phyloP scores from a whole-genome alignment of 2,888 invertebrate genomes.

The Lathronympha strigana region DNA sequence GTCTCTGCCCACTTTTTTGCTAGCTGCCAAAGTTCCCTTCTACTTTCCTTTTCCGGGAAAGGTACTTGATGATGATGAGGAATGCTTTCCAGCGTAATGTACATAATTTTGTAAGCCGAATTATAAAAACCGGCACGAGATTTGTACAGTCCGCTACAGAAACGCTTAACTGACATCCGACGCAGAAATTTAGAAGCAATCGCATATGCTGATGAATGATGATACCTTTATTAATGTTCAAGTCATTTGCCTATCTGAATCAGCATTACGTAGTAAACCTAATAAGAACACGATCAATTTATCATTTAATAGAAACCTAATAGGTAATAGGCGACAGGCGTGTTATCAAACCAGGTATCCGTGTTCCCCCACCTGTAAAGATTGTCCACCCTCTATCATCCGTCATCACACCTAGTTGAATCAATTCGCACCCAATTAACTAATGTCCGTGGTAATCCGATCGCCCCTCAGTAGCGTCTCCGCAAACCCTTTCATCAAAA shows the following conservation, averaged over 20 bases:
- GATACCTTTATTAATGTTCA: too few species aligned
- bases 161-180: too few species aligned
- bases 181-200: too few species aligned
- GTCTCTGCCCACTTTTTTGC: background rate
- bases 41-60: background rate
- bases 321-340: too few species aligned
- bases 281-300: background rate
- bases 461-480: background rate
- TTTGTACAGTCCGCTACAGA: too few species aligned
- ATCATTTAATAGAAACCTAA: background rate
- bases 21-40: background rate
- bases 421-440: conserved; percentile 2
- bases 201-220: too few species aligned
- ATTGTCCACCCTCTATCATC: conserved; percentile 1
- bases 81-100: background rate
- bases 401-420: background rate
- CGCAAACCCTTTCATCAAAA: background rate
- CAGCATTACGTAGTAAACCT: too few species aligned
- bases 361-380: background rate
- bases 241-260: too few species aligned
- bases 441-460: background rate
- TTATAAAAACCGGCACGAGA: too few species aligned
- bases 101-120: background rate
- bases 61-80: background rate
- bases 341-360: background rate